A percentile compares a stretch with the other conserved stretches of the same genome.
Evolutionary conservation across 2,888 invertebrate species (phyloP).

Genomic region (Cryptus armator): DNA sequence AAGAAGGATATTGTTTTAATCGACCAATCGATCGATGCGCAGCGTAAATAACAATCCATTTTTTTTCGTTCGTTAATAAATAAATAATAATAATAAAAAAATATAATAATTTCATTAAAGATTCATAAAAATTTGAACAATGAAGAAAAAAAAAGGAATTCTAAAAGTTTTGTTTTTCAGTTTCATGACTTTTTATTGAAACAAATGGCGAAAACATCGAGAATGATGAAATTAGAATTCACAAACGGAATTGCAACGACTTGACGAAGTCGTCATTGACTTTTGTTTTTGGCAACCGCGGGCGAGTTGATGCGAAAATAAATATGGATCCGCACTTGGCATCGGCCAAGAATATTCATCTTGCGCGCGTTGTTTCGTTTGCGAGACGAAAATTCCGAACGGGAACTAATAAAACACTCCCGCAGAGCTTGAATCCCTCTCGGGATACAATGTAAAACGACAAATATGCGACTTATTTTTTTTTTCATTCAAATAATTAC

Average conservation of each 20-base stretch:
- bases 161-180: neutral
- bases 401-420: too few species aligned
- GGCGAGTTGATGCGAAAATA: slow-evolving; percentile 61
- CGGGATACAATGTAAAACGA: too few species aligned
- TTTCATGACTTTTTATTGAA: neutral
- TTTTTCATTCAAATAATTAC: neutral
- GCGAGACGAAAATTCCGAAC: too few species aligned
- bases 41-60: neutral
- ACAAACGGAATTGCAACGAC: slow-evolving; percentile 34
- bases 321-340: slow-evolving; percentile 62
- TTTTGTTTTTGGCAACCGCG: slow-evolving; percentile 59
- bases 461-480: too few species aligned
- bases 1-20: neutral
- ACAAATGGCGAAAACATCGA: neutral
- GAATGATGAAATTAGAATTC: slow-evolving; percentile 12
- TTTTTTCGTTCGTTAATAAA: too few species aligned
- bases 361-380: too few species aligned
- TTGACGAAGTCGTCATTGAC: slow-evolving; percentile 28
- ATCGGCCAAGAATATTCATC: slow-evolving; percentile 59
- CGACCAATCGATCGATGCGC: neutral
- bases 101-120: too few species aligned
- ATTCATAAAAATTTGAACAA: too few species aligned
- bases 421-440: too few species aligned
- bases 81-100: too few species aligned
- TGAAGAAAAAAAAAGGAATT: too few species aligned